Conservation (phyloP, 1,140 invertebrate species). For the Matsumurasca onukii region DNA sequence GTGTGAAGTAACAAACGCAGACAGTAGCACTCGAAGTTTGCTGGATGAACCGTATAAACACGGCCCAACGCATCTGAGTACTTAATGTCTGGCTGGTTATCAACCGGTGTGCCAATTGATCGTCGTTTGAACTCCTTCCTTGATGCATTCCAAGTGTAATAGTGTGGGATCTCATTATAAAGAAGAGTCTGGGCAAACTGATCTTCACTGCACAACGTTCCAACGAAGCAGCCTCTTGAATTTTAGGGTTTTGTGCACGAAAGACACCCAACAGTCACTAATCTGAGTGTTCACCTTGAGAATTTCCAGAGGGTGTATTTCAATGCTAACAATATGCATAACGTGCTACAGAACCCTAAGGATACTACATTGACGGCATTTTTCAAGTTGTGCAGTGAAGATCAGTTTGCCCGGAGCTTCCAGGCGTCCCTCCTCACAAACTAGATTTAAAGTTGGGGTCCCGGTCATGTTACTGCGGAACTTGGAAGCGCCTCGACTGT, state of each 20-base stretch:
- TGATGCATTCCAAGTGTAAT: neutral
- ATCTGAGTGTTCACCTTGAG: constrained; percentile 47
- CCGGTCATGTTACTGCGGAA: too few relatives aligned
- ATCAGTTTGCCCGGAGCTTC: too few relatives aligned
- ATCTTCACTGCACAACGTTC: neutral
- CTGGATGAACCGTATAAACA: constrained; percentile 48
- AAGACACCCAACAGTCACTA: constrained; percentile 45
- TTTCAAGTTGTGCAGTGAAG: too few relatives aligned
- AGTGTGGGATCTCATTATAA: neutral
- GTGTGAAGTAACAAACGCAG: constrained; percentile 49
- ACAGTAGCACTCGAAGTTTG: constrained; percentile 48
- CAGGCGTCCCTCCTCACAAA: too few relatives aligned
- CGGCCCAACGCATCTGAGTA: constrained; percentile 40
- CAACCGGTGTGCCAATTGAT: neutral
- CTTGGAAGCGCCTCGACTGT: too few relatives aligned
- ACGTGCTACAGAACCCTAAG: neutral
- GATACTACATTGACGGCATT: constrained; percentile 7
- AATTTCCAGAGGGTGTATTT: constrained; percentile 44
- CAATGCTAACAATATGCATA: constrained; percentile 30
- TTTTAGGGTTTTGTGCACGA: too few relatives aligned
- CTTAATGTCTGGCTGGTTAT: constrained; percentile 40
- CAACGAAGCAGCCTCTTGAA: too few relatives aligned
- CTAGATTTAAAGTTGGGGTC: too few relatives aligned
- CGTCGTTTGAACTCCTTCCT: neutral
- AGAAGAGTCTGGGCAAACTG: neutral